Percentiles rank a stretch among this genome's conserved stretches.
phyloP scores from a whole-genome alignment of 2,797 vertebrate species.

The Toxotes lorentzi region DNA sequence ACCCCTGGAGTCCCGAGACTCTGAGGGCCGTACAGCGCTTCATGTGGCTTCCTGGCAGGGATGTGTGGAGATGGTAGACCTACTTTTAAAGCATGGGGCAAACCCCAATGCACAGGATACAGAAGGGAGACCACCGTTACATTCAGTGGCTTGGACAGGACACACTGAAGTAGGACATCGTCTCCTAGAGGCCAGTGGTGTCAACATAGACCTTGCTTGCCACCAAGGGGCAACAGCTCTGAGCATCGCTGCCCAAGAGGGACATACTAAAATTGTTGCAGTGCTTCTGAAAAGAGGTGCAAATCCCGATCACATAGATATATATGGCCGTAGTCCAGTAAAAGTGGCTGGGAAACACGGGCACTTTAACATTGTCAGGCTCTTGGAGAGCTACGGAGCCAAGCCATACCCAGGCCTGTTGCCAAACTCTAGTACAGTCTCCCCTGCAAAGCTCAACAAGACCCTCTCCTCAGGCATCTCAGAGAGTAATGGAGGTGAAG shows the following conservation, averaged over 20 bases:
- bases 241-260: slow-evolving; percentile 87
- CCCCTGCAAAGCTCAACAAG: slow-evolving; percentile 68
- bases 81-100: slow-evolving; percentile 84
- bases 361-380: slow-evolving; percentile 79
- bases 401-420: slow-evolving; percentile 78
- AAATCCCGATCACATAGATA: slow-evolving; percentile 83
- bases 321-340: slow-evolving; percentile 84
- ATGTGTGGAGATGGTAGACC: slow-evolving; percentile 71
- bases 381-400: slow-evolving; percentile 84
- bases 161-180: slow-evolving; percentile 73
- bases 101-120: slow-evolving; percentile 84
- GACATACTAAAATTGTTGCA: slow-evolving; percentile 81
- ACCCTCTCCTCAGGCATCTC: slow-evolving; percentile 63
- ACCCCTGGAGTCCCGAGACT: slow-evolving; percentile 84
- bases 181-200: slow-evolving; percentile 75
- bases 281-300: slow-evolving; percentile 85
- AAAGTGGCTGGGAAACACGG: slow-evolving; percentile 86
- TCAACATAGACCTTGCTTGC: slow-evolving; percentile 83
- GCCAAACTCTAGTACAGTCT: slow-evolving; percentile 67
- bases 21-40: slow-evolving; percentile 86
- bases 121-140: slow-evolving; percentile 85
- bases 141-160: slow-evolving; percentile 88
- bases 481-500: slow-evolving; percentile 51
- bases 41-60: slow-evolving; percentile 89
- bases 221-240: slow-evolving; percentile 87